Conservation (phyloP, 1,140 invertebrate species). For the Neuroterus valhalla region DNA sequence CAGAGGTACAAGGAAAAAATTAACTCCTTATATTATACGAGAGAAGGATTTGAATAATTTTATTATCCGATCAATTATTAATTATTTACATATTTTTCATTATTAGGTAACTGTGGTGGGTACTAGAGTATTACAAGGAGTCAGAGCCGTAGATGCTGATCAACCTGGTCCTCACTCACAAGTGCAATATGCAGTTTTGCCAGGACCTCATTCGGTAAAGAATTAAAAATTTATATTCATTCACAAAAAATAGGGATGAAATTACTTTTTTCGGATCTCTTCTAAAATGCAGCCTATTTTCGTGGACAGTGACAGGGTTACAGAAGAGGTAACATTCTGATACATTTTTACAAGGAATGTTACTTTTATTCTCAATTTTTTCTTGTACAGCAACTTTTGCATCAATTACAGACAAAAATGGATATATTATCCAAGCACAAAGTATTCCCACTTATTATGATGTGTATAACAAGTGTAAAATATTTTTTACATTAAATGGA, state of each 20-base stretch:
- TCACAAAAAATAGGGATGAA: not conserved
- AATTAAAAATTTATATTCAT: conserved; percentile 21
- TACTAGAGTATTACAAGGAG: conserved; percentile 85
- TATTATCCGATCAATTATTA: not conserved
- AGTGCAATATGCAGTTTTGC: conserved; percentile 88
- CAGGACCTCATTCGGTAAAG: conserved; percentile 83
- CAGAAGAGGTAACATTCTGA: conserved; percentile 39
- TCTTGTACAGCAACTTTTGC: no score
- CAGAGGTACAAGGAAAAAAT: conserved; percentile 77
- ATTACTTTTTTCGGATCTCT: not conserved
- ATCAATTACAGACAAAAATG: no score
- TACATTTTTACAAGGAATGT: not conserved
- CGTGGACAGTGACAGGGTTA: conserved; percentile 44
- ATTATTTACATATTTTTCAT: conserved; percentile 22
- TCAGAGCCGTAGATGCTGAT: conserved; percentile 88
- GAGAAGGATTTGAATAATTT: conserved; percentile 2
- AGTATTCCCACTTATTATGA: no score
- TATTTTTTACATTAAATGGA: no score
- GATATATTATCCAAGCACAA: no score
- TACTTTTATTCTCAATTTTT: not conserved
- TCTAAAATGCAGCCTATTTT: conserved; percentile 44
- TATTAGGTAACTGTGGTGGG: conserved; percentile 85
- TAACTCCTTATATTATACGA: conserved; percentile 3
- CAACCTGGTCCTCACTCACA: conserved; percentile 93
- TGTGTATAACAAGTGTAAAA: no score